phyloP scores from a whole-genome alignment of 35 echinoderm and acorn worm species.

The Stichopus chloronotus region DNA sequence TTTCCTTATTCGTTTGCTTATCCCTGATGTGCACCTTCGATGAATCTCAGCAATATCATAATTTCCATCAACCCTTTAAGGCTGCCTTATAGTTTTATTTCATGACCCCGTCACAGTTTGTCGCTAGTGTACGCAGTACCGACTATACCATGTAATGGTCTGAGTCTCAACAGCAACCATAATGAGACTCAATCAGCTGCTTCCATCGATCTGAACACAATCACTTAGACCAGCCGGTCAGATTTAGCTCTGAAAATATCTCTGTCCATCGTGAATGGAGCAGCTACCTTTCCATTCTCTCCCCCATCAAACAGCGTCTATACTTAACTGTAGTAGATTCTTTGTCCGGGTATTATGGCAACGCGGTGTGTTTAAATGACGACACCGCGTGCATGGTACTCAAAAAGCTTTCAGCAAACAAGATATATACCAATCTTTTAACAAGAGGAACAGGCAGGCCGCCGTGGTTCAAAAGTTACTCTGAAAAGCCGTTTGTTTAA shows the following conservation, averaged over 20 bases:
- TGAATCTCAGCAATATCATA: too few species aligned
- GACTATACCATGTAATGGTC: too few species aligned
- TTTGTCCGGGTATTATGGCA: slow-evolving; percentile 29
- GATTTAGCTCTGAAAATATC: not conserved
- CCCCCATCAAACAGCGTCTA: not conserved
- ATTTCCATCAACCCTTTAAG: too few species aligned
- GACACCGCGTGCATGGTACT: not conserved
- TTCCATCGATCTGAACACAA: not conserved
- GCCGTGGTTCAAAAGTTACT: not conserved
- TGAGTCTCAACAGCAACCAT: too few species aligned
- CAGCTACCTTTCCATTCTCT: not conserved
- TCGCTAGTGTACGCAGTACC: too few species aligned
- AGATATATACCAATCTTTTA: not conserved
- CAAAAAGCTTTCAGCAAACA: not conserved
- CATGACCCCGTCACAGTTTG: too few species aligned
- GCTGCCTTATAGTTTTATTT: too few species aligned
- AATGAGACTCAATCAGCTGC: not conserved
- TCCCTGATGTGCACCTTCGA: too few species aligned
- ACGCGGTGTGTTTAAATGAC: not conserved
- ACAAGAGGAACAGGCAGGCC: not conserved
- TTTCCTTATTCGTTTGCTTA: too few species aligned
- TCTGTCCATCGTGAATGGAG: slow-evolving; percentile 6
- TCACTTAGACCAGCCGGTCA: not conserved
- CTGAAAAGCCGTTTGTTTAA: slow-evolving; percentile 3
- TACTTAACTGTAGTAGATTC: not conserved